phyloP scores from a whole-genome alignment of 1,140 invertebrate genomes.

The Tetramorium parvispinum region DNA sequence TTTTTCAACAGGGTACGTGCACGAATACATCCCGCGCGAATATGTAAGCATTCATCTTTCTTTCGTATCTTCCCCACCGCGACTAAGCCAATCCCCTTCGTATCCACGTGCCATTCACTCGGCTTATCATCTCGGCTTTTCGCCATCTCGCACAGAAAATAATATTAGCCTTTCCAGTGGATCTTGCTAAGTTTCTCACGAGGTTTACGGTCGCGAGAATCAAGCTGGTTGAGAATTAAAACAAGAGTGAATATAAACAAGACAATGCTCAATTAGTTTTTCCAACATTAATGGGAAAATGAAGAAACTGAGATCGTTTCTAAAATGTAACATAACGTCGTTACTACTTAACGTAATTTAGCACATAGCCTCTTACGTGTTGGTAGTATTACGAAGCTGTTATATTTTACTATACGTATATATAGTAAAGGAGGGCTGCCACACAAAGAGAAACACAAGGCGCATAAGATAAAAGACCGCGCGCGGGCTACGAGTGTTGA shows the following conservation, averaged over 20 bases:
- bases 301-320: not conserved
- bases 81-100: slow-evolving; percentile 48
- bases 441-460: not conserved
- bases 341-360: not conserved
- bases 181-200: not conserved
- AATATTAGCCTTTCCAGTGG: slow-evolving; percentile 29
- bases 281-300: not conserved
- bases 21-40: slow-evolving; percentile 23
- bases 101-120: slow-evolving; percentile 66
- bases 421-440: not conserved
- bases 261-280: not conserved
- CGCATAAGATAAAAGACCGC: not conserved
- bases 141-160: slow-evolving; percentile 54
- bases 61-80: slow-evolving; percentile 67
- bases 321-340: not conserved
- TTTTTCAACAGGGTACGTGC: slow-evolving; percentile 30
- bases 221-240: not conserved
- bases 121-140: slow-evolving; percentile 68
- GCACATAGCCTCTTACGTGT: not conserved
- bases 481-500: not conserved
- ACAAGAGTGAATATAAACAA: not conserved
- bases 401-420: not conserved
- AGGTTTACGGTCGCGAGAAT: not conserved
- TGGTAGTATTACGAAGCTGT: not conserved
- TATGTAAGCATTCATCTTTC: slow-evolving; percentile 64